Conservation (phyloP, 2,113 vertebrate genomes). For the Lophura nycthemera region DNA sequence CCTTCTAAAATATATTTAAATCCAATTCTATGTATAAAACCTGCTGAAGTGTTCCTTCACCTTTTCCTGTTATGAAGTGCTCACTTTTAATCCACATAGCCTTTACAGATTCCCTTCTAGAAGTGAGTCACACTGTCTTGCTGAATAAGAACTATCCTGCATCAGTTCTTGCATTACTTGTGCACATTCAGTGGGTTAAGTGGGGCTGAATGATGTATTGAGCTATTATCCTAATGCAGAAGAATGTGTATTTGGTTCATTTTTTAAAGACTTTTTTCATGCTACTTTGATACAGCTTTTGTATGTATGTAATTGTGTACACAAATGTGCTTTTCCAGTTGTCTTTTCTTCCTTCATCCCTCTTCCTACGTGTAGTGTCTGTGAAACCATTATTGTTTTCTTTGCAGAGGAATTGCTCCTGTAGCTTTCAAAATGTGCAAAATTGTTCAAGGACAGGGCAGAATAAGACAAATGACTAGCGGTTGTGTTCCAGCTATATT, state of each 20-base stretch:
- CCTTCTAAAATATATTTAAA: constrained; percentile 4
- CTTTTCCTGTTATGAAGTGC: not conserved
- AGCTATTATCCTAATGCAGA: not conserved
- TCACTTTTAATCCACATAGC: not conserved
- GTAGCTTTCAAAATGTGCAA: constrained; percentile 38
- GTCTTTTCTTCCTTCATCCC: not conserved
- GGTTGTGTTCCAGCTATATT: constrained; percentile 49
- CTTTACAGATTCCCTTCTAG: not conserved
- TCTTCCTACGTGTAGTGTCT: not conserved
- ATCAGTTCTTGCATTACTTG: not conserved
- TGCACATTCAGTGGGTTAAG: not conserved
- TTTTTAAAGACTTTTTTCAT: constrained; percentile 13
- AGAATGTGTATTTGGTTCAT: not conserved
- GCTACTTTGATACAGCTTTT: not conserved
- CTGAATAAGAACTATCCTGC: not conserved
- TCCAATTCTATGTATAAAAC: not conserved
- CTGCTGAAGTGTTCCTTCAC: not conserved
- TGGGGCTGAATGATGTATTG: not conserved
- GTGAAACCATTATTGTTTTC: not conserved
- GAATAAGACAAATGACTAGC: constrained; percentile 43
- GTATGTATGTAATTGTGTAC: not conserved
- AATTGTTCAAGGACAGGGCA: constrained; percentile 52
- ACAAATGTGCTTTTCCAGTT: fast-evolving
- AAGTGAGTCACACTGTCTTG: not conserved
- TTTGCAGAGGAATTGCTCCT: not conserved